phyloP scores from a whole-genome alignment of 1,140 invertebrate species.

The Neuroterus valhalla region DNA sequence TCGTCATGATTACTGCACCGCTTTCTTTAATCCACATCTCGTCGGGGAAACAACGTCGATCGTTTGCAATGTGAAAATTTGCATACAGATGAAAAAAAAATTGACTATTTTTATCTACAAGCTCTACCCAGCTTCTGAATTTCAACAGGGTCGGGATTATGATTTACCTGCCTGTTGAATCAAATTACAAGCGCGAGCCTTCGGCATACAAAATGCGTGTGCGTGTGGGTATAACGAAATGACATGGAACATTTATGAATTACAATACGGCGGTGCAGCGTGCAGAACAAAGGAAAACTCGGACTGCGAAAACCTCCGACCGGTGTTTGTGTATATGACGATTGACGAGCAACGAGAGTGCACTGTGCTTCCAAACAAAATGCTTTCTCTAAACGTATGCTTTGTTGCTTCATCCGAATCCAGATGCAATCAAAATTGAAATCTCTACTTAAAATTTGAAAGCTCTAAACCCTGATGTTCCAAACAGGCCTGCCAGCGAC shows the following conservation, averaged over 20 bases:
- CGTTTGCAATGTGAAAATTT: neutral
- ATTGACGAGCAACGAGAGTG: constrained; percentile 68
- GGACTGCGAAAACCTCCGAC: constrained; percentile 57
- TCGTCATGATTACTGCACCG: constrained; percentile 22
- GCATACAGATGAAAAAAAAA: neutral
- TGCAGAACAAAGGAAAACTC: constrained; percentile 70
- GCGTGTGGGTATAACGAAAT: constrained; percentile 63
- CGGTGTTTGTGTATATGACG: constrained; percentile 59
- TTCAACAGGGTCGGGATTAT: neutral
- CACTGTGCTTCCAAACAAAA: constrained; percentile 46
- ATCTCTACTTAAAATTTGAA: neutral
- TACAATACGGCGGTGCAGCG: constrained; percentile 73
- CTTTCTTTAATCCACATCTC: neutral
- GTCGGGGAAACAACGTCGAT: neutral
- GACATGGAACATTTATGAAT: constrained; percentile 74
- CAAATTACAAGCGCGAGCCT: constrained; percentile 62
- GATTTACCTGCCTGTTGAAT: constrained; percentile 20
- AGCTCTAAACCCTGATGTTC: neutral
- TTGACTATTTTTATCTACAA: neutral
- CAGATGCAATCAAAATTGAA: neutral
- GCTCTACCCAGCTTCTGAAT: neutral
- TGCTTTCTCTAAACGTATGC: constrained; percentile 8
- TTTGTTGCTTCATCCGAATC: neutral
- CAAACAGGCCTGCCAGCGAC: too few species aligned
- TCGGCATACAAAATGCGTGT: constrained; percentile 67